These are phyloP conservation scores for Synergus japonicus DNA, from an alignment of 2,888 invertebrate genomes.

Conservation along the genomic window DNA sequence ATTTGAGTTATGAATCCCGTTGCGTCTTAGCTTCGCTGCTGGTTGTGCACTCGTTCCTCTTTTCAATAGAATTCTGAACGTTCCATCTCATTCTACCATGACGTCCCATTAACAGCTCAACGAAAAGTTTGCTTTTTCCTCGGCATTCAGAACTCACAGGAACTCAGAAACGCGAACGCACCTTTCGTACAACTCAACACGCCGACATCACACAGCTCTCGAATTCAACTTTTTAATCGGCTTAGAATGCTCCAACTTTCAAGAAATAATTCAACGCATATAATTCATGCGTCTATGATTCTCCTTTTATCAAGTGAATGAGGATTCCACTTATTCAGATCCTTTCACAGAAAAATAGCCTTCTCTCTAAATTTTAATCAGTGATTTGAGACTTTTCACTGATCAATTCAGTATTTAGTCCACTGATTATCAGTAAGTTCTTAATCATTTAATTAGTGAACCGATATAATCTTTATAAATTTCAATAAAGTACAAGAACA, in stretches of 20 bases:
- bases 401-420: too few relatives aligned
- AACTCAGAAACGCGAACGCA: not conserved
- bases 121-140: constrained; percentile 50
- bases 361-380: too few relatives aligned
- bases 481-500: too few relatives aligned
- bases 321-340: not conserved
- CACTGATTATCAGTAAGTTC: too few relatives aligned
- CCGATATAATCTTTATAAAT: too few relatives aligned
- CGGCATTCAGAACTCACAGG: constrained; percentile 36
- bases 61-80: constrained; percentile 30
- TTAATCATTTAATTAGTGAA: too few relatives aligned
- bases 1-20: constrained; percentile 53
- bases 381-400: too few relatives aligned
- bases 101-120: constrained; percentile 51
- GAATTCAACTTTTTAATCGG: constrained; percentile 53
- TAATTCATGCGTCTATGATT: constrained; percentile 47
- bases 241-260: constrained; percentile 53
- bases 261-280: constrained; percentile 40
- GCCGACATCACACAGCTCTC: constrained; percentile 44
- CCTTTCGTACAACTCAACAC: constrained; percentile 37
- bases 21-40: constrained; percentile 45
- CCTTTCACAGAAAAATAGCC: not conserved
- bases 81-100: constrained; percentile 25
- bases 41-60: constrained; percentile 20
- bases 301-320: constrained; percentile 40